Evolutionary conservation across 2,113 vertebrate species (phyloP), one percentile per base, ranked within the genome.

Genomic region (Myotis yumanensis): DNA sequence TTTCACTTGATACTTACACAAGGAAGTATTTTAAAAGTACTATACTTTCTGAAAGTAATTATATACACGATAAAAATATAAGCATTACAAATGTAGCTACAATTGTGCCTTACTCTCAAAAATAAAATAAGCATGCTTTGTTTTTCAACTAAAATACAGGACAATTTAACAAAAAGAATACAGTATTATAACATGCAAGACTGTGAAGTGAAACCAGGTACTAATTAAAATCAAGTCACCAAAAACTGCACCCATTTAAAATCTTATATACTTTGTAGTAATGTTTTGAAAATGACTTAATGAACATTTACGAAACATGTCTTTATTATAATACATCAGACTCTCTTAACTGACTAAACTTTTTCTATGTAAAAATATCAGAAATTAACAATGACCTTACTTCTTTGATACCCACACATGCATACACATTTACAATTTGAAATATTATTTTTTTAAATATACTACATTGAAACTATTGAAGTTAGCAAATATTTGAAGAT

Each of bases 21-120:
- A 32, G 17, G 52, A 96, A 86, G 16, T 90, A 81, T 90, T 89
- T 94, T 77, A 23, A 0, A 90, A 83, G 48, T 59, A 85, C 8
- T 86, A 73, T 43, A 73, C n/a, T 86, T 59, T 95, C 66, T 96
- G 22, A 89, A 97, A 97, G 40, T 90, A 97, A 96, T 94, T 37
- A 96, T 5, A 73, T 23, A 97, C 90, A 91, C 57, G 96, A 84
- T 97, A 96, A 96, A 95, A 97, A 97, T 48, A 82, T 12, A 96
- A 95, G 76, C 93, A 57, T 84, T 87, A 92, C 88, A 86, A 80
- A 32, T 93, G 43, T 93, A 92, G 82, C 62, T 93, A 93, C 25
- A 96, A 72, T 64, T 97, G 52, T 77, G 28, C 43, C 46, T 97
- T 51, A 75, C 37, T 71, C 83, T 93, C 68, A 98, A 97, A 97